Percentiles rank a stretch among this genome's conserved stretches.
phyloP scores from a whole-genome alignment of 2,113 vertebrate genomes.

The Lepidothrix coronata region DNA sequence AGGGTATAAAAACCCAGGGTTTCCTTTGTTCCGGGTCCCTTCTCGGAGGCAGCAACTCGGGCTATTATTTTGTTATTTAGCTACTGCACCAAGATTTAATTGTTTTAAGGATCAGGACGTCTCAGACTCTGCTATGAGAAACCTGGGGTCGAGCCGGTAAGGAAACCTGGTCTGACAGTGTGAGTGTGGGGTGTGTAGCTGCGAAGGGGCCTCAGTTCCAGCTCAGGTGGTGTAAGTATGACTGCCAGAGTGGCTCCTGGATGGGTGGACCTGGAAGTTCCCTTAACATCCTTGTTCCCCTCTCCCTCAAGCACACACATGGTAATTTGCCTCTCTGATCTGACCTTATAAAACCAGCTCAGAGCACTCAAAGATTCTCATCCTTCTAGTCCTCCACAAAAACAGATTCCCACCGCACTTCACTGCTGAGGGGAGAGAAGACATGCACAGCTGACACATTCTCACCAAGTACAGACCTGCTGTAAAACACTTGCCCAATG shows the following conservation, averaged over 20 bases:
- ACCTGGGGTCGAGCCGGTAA: background rate
- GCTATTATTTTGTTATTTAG: background rate
- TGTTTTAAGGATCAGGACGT: background rate
- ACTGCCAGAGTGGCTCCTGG: background rate
- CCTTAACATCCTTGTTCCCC: background rate
- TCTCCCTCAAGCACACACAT: background rate
- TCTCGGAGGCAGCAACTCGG: accelerated
- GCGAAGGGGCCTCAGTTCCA: background rate
- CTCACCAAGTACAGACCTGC: background rate
- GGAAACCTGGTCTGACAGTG: background rate
- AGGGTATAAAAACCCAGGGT: background rate
- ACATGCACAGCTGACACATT: background rate
- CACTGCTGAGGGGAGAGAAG: background rate
- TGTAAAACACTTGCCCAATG: background rate
- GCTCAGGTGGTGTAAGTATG: background rate
- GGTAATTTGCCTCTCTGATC: background rate
- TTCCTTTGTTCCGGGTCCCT: background rate
- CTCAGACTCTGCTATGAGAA: background rate
- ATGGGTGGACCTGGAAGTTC: background rate
- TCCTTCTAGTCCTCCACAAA: background rate
- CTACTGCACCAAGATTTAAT: background rate
- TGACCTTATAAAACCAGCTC: background rate
- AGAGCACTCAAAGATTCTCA: background rate
- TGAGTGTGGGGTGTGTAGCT: background rate
- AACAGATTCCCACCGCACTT: background rate